Conservation (phyloP, 1,140 invertebrate genomes). For the Macrocentrus cingulum region DNA sequence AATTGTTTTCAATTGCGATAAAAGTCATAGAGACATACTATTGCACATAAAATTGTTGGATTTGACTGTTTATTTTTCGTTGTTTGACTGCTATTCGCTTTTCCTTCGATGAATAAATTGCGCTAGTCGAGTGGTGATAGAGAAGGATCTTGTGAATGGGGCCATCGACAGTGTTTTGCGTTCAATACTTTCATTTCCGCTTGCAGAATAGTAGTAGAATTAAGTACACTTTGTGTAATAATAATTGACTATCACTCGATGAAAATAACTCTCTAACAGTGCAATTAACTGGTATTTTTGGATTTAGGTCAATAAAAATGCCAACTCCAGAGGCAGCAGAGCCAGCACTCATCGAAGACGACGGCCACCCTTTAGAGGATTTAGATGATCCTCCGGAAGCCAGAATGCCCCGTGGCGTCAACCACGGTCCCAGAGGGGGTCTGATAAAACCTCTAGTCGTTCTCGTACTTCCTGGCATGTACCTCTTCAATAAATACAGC, state of each 20-base stretch:
- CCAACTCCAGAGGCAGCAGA: conserved; percentile 44
- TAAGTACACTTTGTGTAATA: background rate
- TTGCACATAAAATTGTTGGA: too few relatives aligned
- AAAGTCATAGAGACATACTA: too few relatives aligned
- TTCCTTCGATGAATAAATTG: too few relatives aligned
- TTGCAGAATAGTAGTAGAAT: too few relatives aligned
- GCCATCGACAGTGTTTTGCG: background rate
- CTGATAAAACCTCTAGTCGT: conserved; percentile 80
- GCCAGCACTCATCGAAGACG: conserved; percentile 42
- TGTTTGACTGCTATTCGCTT: too few relatives aligned
- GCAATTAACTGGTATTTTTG: background rate
- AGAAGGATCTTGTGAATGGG: background rate
- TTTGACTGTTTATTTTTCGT: too few relatives aligned
- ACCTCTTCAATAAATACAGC: conserved; percentile 87
- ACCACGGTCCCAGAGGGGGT: conserved; percentile 57
- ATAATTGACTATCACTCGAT: background rate
- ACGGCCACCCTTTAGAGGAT: conserved; percentile 45
- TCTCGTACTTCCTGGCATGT: conserved; percentile 82
- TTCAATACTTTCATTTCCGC: conserved; percentile 3
- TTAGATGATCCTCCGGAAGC: conserved; percentile 52
- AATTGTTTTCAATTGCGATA: too few relatives aligned
- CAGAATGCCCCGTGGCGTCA: conserved; percentile 31
- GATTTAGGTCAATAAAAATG: conserved; percentile 36
- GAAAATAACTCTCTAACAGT: too few relatives aligned
- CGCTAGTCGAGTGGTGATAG: too few relatives aligned